Evolutionary conservation across 2,113 vertebrate genomes (phyloP).

Genomic region (Sinocyclocheilus rhinocerous): DNA sequence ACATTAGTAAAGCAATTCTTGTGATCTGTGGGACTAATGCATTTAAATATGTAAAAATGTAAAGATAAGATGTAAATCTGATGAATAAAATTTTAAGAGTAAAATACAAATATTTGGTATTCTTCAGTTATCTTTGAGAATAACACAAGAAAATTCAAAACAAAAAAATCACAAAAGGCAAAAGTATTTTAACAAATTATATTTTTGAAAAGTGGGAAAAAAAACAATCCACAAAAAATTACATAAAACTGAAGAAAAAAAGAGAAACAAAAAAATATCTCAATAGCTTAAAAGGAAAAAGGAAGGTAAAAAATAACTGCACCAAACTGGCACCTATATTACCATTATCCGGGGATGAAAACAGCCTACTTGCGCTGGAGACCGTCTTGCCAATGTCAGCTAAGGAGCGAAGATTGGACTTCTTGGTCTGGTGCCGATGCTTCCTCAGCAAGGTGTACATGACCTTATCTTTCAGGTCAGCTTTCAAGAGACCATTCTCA

Average conservation of each 20-base stretch:
- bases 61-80: background rate
- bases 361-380: constrained; percentile 99
- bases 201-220: background rate
- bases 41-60: background rate
- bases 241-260: background rate
- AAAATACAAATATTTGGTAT: background rate
- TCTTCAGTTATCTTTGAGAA: background rate
- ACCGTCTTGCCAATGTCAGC: constrained; percentile 98
- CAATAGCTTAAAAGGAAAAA: background rate
- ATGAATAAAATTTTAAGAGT: background rate
- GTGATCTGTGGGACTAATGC: background rate
- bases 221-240: background rate
- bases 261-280: background rate
- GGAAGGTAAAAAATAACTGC: constrained; percentile 67
- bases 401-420: constrained; percentile 96
- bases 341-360: constrained; percentile 95
- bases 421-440: constrained; percentile 98
- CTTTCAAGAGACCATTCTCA: constrained; percentile 88
- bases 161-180: background rate
- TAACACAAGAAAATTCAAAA: background rate
- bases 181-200: background rate
- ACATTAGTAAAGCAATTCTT: background rate
- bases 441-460: constrained; percentile 93
- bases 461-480: constrained; percentile 94
- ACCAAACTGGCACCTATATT: constrained; percentile 85